Evolutionary conservation across 2,888 invertebrate genomes (phyloP), one percentile per base, ranked within the genome.

Genomic region (Erebia epiphron): DNA sequence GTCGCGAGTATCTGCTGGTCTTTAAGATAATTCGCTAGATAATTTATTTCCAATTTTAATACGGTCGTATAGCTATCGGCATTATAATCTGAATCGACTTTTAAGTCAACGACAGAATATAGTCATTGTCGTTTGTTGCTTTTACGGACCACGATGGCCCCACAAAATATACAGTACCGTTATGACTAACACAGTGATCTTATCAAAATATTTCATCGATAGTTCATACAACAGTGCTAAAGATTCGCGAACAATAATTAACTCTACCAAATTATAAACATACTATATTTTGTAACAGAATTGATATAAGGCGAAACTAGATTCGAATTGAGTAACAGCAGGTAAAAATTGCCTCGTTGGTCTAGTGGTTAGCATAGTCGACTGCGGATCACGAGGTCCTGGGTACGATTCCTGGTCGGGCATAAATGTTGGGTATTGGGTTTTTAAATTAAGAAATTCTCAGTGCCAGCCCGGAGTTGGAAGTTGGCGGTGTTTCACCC

Each of bases 121-220:
- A 41, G 35, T 35, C 64, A 64, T 54, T 54, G 64, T 64, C 35
- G 13, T 35, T 35, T 52, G 8, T 50, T 63, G 11, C 49, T 50
- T 41, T 43, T 35, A 10, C 41, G 43, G 18, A 46, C 21, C 21
- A 26, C 52, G 41, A 18, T 54, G 57, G 58, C 18, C 49, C 14
- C 18, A 67, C 50, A 61, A 61, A 65, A 62, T 61, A 65, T 46
- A 60, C 11, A 35, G 21, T 70, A 50, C 70, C 67, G 68, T 68
- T 73, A 68, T 65, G 56, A 73, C 57, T 57, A 68, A 70, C 61
- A 43, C 50, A 35, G 58, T 41, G 16, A 50, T 56, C 18, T 46
- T 50, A 70, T 70, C 70, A 73, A 65, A 73, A 73, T 65, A 72
- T 67, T 71, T 68, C 65, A 65, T 70, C 66, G 54, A 61, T 35